A percentile compares a stretch with the other conserved stretches of the same genome.
Conservation (phyloP, 2,113 vertebrate species). For the Seriola rivoliana region DNA sequence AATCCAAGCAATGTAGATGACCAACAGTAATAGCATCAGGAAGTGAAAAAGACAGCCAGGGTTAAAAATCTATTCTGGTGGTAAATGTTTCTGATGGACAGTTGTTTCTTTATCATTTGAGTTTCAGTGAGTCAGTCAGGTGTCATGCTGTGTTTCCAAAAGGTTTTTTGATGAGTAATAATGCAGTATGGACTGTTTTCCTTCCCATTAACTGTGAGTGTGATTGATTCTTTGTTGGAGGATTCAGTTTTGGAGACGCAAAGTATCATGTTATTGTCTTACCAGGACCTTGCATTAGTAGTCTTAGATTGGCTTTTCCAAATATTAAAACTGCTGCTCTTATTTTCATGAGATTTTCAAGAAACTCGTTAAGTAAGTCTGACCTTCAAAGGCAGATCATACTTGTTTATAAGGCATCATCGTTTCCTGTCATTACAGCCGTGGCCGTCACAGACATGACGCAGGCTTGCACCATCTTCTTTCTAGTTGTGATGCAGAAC, state of each 20-base stretch:
- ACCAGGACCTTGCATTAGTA: too few relatives aligned
- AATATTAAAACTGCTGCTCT: not conserved
- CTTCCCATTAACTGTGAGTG: too few relatives aligned
- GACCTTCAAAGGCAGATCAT: not conserved
- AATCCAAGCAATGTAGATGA: constrained; percentile 7
- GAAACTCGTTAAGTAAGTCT: not conserved
- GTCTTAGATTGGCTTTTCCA: too few relatives aligned
- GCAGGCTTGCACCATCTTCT: not conserved
- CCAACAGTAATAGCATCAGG: not conserved
- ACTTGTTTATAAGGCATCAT: not conserved
- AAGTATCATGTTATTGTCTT: too few relatives aligned
- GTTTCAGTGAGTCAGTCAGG: not conserved
- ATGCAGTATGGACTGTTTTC: not conserved
- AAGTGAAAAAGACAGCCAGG: constrained; percentile 11
- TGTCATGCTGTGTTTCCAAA: not conserved
- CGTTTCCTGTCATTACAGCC: not conserved
- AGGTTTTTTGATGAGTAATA: not conserved
- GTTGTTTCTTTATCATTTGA: not conserved
- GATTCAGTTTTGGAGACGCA: too few relatives aligned
- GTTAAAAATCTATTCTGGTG: not conserved
- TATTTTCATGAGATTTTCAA: not conserved
- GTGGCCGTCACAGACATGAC: not conserved
- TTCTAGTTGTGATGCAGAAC: not conserved
- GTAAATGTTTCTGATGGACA: not conserved
- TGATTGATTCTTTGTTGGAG: too few relatives aligned